Evolutionary conservation across 2,888 invertebrate genomes (phyloP).

Genomic region (Sphecodes monilicornis): DNA sequence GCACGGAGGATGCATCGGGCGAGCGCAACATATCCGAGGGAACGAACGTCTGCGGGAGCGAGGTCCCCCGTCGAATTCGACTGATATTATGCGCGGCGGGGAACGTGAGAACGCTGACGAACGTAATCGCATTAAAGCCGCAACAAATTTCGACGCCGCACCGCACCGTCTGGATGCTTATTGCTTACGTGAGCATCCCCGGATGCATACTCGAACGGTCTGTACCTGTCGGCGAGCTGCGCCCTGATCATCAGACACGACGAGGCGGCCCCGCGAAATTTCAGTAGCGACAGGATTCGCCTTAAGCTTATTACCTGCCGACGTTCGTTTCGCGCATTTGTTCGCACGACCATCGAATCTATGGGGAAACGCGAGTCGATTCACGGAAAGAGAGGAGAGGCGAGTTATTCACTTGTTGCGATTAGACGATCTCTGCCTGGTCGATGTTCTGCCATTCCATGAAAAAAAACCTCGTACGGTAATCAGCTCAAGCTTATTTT

Average conservation of each 20-base stretch:
- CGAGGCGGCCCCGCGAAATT: background rate
- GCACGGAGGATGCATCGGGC: background rate
- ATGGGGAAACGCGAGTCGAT: background rate
- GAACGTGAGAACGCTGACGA: slow-evolving; percentile 58
- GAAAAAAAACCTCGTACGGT: background rate
- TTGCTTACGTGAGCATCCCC: slow-evolving; percentile 58
- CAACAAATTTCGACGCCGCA: slow-evolving; percentile 60
- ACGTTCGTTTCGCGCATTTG: background rate
- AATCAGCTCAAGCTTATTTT: no score
- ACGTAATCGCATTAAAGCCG: slow-evolving; percentile 67
- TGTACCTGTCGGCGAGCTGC: background rate
- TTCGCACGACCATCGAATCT: background rate
- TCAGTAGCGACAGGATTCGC: background rate
- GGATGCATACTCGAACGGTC: slow-evolving; percentile 40
- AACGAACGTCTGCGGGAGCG: slow-evolving; percentile 8
- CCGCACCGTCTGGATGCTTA: slow-evolving; percentile 57
- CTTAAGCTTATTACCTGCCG: slow-evolving; percentile 43
- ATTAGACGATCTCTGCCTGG: background rate
- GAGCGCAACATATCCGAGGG: background rate
- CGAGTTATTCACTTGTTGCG: background rate
- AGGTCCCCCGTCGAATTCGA: slow-evolving; percentile 58
- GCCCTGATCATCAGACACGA: slow-evolving; percentile 18
- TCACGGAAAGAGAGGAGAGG: background rate
- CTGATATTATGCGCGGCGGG: slow-evolving; percentile 56
- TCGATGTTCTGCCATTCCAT: background rate